Evolutionary conservation across 2,888 invertebrate species (phyloP), one percentile per base, ranked within the genome.

Genomic region (Desoria tigrina): DNA sequence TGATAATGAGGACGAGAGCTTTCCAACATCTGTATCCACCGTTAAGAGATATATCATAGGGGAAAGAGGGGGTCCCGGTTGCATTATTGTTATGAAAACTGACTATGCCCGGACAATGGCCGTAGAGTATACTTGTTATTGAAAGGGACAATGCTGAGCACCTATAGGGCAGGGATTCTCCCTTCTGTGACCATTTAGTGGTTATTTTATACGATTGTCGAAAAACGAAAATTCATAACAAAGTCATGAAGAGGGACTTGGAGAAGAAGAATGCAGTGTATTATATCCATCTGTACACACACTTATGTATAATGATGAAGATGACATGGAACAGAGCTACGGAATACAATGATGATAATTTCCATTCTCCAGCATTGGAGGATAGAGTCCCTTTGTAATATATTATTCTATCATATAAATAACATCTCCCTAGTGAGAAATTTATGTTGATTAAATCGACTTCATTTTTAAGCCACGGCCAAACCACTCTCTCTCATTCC

Each of bases 361-460:
- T 26, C 26, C 51, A 51, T 51, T 42, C 49, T 9, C 9, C 18
- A 58, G 21, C 18, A 42, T 11, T 24, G 14, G 2, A 42, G 42
- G 49, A 49, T 59, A 50, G 45, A 28, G 24, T 26, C 24, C n/a
- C 26, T 16, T 45, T 45, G 16, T 39, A 11, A n/a, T 42, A 26
- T 18, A 42, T n/a, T 42, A 18, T 58, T n/a, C 50, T 27, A 59
- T 11, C 18, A 54, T 63, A 66, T 69, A 69, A 66, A 69, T 69
- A 66, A 66, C 57, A 64, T 61, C 53, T 69, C 69, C 69, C 69
- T 64, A 51, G 69, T 66, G 69, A 58, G 66, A 69, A 66, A 66
- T 69, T 69, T 64, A 63, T 69, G 69, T 69, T 69, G 69, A 69
- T 69, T 69, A 69, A 66, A 69, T 69, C 63, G 66, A 66, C 53